Conservation (phyloP, 2,888 invertebrate genomes). For the Syrista parreyssii region DNA sequence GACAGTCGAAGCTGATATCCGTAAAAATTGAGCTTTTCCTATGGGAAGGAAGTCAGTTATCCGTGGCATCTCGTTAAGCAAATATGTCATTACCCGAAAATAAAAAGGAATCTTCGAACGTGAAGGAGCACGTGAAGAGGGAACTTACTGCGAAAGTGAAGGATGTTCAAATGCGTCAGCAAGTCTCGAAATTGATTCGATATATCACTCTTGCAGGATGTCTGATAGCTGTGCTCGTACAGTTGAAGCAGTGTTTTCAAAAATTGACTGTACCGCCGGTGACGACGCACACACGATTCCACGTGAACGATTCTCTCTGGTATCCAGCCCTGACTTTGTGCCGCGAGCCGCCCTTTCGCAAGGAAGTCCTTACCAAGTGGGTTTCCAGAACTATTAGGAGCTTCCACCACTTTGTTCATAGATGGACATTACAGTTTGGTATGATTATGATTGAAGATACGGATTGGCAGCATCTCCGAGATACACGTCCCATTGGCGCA, state of each 20-base stretch:
- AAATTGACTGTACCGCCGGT: constrained; percentile 75
- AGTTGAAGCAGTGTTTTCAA: constrained; percentile 72
- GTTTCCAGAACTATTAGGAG: background rate
- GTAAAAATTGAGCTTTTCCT: background rate
- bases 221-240: constrained; percentile 18
- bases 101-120: background rate
- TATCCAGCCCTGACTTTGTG: constrained; percentile 80
- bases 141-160: background rate
- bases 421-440: constrained; percentile 11
- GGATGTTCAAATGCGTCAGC: background rate
- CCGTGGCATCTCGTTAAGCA: background rate
- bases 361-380: constrained; percentile 12
- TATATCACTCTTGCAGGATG: constrained; percentile 6
- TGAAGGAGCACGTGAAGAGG: background rate
- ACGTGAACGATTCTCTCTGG: constrained; percentile 73
- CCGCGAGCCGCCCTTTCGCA: constrained; percentile 70
- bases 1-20: background rate
- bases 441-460: constrained; percentile 64
- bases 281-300: constrained; percentile 76
- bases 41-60: background rate
- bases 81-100: background rate
- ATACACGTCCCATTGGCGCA: constrained; percentile 69
- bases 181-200: background rate
- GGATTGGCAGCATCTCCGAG: constrained; percentile 68
- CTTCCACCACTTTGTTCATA: background rate